Conservation (phyloP, 2,888 invertebrate species). For the Tipula unca region DNA sequence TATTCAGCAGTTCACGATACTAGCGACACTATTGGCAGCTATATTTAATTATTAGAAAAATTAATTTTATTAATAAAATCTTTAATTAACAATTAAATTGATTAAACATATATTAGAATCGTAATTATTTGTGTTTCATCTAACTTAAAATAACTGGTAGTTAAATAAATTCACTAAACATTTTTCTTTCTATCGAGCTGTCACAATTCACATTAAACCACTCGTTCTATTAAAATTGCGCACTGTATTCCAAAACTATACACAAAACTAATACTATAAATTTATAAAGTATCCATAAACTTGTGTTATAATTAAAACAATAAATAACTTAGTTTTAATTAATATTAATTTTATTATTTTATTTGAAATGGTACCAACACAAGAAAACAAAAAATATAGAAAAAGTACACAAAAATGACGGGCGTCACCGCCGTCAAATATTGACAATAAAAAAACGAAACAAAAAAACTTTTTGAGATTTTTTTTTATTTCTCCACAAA, state of each 20-base stretch:
- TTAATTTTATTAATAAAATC: neutral
- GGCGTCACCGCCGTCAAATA: conserved; percentile 20
- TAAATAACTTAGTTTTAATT: neutral
- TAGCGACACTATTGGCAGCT: conserved; percentile 19
- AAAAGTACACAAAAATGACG: conserved; percentile 17
- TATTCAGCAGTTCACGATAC: neutral
- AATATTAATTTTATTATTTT: neutral
- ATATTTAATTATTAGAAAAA: conserved; percentile 14
- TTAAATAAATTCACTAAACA: neutral
- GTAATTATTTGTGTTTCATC: neutral
- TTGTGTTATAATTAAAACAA: neutral
- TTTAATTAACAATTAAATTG: neutral
- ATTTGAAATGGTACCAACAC: neutral
- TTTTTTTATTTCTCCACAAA: neutral
- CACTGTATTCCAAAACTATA: neutral
- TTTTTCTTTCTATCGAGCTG: neutral
- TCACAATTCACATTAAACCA: neutral
- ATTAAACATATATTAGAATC: neutral
- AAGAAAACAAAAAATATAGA: neutral
- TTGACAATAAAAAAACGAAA: conserved; percentile 18
- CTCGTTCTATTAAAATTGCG: neutral
- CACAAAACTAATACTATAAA: neutral
- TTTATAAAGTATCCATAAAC: neutral
- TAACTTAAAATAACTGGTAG: neutral
- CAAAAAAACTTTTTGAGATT: neutral